phyloP scores from a whole-genome alignment of 2,113 vertebrate genomes.

The Scolopax mira region DNA sequence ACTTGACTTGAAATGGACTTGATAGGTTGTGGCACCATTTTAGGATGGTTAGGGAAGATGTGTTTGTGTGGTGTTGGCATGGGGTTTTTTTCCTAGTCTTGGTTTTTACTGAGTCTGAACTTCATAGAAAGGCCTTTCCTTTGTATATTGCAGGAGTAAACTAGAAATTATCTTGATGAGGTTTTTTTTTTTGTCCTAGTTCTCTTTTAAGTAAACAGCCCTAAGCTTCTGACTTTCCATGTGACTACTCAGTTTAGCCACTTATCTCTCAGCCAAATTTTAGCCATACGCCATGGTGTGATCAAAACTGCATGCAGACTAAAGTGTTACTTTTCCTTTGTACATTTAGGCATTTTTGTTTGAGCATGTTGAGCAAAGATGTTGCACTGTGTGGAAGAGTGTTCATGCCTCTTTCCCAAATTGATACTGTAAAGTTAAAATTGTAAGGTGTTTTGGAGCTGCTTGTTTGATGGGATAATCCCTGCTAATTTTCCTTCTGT shows the following conservation, averaged over 20 bases:
- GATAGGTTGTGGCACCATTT: background rate
- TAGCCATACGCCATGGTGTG: fast-evolving
- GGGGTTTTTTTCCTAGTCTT: background rate
- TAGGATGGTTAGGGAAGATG: background rate
- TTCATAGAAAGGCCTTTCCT: background rate
- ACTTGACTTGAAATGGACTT: background rate
- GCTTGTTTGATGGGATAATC: background rate
- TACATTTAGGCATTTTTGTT: background rate
- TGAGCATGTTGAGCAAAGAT: background rate
- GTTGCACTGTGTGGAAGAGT: background rate
- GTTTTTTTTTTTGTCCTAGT: background rate
- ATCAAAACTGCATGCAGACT: background rate
- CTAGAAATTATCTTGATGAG: background rate
- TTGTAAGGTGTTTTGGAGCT: background rate
- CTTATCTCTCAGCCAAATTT: background rate
- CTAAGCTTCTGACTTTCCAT: background rate
- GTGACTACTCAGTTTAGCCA: background rate
- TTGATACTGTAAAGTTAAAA: fast-evolving
- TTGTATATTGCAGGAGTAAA: background rate
- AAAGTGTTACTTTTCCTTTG: fast-evolving
- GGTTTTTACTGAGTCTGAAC: background rate
- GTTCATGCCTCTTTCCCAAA: background rate
- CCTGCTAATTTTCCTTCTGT: background rate
- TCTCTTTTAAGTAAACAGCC: background rate
- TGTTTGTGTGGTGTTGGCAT: background rate